Evolutionary conservation across 2,888 invertebrate genomes (phyloP).

Genomic region (Drosophila lacicola): DNA sequence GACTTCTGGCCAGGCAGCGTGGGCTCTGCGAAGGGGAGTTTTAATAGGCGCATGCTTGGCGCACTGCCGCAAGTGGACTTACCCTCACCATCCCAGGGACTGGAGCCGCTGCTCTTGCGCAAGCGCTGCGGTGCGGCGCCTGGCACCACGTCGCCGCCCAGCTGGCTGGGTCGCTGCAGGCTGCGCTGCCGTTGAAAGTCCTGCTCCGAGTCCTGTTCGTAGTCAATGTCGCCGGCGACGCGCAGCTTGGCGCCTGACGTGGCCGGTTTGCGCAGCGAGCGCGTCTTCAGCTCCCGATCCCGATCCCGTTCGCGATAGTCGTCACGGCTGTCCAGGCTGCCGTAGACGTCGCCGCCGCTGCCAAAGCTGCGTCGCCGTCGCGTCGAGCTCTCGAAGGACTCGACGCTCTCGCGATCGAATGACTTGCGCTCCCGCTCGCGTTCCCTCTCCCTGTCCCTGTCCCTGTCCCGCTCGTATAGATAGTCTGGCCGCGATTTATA

Average conservation of each 20-base stretch:
- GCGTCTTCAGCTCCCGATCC: constrained; percentile 81
- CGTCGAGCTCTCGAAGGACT: constrained; percentile 84
- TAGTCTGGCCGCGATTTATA: constrained; percentile 80
- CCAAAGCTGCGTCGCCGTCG: constrained; percentile 84
- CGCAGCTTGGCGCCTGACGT: constrained; percentile 83
- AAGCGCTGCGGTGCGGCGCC: constrained; percentile 72
- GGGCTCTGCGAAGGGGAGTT: constrained; percentile 61
- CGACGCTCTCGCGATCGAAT: constrained; percentile 85
- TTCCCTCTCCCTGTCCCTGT: constrained; percentile 49
- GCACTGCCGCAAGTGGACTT: not conserved
- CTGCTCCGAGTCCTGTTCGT: constrained; percentile 86
- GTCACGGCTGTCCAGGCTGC: constrained; percentile 84
- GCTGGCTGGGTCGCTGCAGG: constrained; percentile 82
- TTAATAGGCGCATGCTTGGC: not conserved
- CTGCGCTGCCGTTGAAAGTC: constrained; percentile 84
- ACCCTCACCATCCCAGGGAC: constrained; percentile 87
- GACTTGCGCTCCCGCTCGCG: constrained; percentile 82
- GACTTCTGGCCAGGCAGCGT: constrained; percentile 81
- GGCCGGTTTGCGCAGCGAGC: constrained; percentile 83
- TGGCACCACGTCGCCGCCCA: constrained; percentile 63
- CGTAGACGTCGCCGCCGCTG: constrained; percentile 85
- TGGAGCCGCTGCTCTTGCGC: constrained; percentile 85
- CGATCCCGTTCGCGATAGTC: constrained; percentile 84
- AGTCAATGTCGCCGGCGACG: constrained; percentile 85
- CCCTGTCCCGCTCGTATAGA: constrained; percentile 78